Conservation (phyloP, 2,888 invertebrate species). For the Odontocolon sp. region DNA sequence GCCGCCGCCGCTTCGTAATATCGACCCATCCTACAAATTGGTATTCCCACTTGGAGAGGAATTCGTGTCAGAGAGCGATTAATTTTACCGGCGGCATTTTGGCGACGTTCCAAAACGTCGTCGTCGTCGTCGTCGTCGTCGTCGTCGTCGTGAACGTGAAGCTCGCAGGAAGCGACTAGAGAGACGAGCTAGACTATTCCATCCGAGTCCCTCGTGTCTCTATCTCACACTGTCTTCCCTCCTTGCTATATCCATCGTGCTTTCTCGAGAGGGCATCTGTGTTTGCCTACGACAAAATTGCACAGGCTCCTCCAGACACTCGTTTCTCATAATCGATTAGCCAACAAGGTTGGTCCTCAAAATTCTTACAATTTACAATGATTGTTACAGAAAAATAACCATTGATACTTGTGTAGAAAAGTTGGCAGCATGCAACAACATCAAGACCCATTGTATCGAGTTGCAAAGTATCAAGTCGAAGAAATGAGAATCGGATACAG, state of each 20-base stretch:
- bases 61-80: constrained; percentile 78
- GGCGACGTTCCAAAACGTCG: constrained; percentile 69
- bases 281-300: neutral
- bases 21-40: constrained; percentile 71
- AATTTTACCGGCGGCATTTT: constrained; percentile 76
- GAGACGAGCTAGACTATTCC: constrained; percentile 42
- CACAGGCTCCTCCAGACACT: constrained; percentile 6
- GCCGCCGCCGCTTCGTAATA: constrained; percentile 44
- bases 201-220: constrained; percentile 12
- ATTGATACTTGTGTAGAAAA: too few relatives aligned
- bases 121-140: constrained; percentile 59
- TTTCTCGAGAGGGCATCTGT: constrained; percentile 11
- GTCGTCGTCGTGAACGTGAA: constrained; percentile 40
- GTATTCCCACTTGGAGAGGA: constrained; percentile 75
- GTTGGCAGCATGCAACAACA: too few relatives aligned
- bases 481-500: too few relatives aligned
- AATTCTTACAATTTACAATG: constrained; percentile 1
- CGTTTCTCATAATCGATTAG: constrained; percentile 53
- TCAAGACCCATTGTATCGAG: too few relatives aligned
- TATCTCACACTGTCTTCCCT: constrained; percentile 17
- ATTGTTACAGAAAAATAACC: too few relatives aligned
- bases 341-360: neutral
- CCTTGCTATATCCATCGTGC: constrained; percentile 22
- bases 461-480: constrained; percentile 7
- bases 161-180: constrained; percentile 23